Conservation (phyloP, 37 sponge, comb jelly and placozoan genomes). For the Spongilla lacustris region DNA sequence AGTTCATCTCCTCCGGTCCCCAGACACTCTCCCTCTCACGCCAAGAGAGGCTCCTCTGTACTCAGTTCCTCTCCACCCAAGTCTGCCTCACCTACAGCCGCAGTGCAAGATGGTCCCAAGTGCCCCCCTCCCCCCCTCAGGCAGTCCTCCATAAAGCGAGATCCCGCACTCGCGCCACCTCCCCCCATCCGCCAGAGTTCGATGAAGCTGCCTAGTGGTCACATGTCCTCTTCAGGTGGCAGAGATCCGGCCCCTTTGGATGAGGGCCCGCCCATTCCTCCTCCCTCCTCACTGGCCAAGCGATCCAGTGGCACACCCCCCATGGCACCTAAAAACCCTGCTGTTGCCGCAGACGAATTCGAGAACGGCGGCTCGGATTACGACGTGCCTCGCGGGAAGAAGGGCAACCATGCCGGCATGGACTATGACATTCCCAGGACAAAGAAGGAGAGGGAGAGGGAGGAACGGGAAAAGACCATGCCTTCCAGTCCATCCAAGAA, state of each 20-base stretch:
- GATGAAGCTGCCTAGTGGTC: not conserved
- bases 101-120: not conserved
- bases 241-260: not conserved
- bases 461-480: conserved; percentile 19
- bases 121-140: conserved; percentile 5
- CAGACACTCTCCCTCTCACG: not conserved
- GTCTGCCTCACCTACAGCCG: not conserved
- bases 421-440: conserved; percentile 39
- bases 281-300: conserved; percentile 7
- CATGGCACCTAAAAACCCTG: no score
- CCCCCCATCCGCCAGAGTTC: not conserved
- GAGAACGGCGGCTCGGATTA: conserved; percentile 3
- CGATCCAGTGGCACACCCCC: not conserved
- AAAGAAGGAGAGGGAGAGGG: conserved; percentile 16
- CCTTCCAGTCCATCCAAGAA: not conserved
- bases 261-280: not conserved
- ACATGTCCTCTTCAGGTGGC: conserved; percentile 5
- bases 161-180: not conserved
- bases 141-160: not conserved
- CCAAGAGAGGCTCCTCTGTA: not conserved
- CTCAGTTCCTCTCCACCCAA: not conserved
- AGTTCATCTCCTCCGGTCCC: not conserved
- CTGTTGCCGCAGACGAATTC: not conserved
- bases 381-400: conserved; percentile 30
- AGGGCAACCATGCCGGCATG: not conserved